A percentile compares a stretch with the other conserved stretches of the same genome.
These are phyloP conservation scores for Drosophila differens DNA, from an alignment of 2,888 invertebrate genomes.

Conservation along the genomic window DNA sequence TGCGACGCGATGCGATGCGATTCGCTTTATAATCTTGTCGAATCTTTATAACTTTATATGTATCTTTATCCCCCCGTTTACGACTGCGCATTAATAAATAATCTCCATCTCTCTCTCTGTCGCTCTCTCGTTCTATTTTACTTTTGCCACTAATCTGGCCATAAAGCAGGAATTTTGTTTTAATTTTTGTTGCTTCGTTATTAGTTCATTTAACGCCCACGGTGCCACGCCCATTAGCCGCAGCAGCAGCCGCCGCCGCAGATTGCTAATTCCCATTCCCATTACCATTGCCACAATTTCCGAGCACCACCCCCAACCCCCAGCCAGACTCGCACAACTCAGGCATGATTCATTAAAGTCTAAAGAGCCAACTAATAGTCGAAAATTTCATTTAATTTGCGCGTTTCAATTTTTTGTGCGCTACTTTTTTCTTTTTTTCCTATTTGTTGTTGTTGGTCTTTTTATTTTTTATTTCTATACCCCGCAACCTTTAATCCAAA, in stretches of 20 bases:
- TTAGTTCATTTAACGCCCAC: slow-evolving; percentile 56
- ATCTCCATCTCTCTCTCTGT: not conserved
- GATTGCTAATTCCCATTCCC: slow-evolving; percentile 32
- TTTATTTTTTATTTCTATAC: slow-evolving; percentile 31
- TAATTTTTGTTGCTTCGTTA: slow-evolving; percentile 29
- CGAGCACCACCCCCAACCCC: not conserved
- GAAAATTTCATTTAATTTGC: slow-evolving; percentile 70
- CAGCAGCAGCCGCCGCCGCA: not conserved
- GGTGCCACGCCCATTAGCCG: slow-evolving; percentile 35
- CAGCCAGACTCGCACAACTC: not conserved
- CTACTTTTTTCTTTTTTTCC: not conserved
- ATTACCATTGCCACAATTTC: slow-evolving; percentile 4
- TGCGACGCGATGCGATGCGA: slow-evolving; percentile 14
- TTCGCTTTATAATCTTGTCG: slow-evolving; percentile 39
- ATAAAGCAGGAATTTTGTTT: slow-evolving; percentile 59
- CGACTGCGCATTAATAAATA: slow-evolving; percentile 67
- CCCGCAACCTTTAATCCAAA: slow-evolving; percentile 19
- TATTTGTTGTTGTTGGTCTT: slow-evolving; percentile 9
- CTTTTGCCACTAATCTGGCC: slow-evolving; percentile 62
- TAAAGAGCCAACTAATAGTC: slow-evolving; percentile 73
- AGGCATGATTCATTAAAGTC: slow-evolving; percentile 72
- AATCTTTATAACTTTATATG: slow-evolving; percentile 42
- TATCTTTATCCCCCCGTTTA: slow-evolving; percentile 56
- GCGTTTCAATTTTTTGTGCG: slow-evolving; percentile 44
- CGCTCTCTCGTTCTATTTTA: not conserved